Evolutionary conservation across 2,888 invertebrate species (phyloP), one percentile per base, ranked within the genome.

Genomic region (Tanytarsus gracilentus): DNA sequence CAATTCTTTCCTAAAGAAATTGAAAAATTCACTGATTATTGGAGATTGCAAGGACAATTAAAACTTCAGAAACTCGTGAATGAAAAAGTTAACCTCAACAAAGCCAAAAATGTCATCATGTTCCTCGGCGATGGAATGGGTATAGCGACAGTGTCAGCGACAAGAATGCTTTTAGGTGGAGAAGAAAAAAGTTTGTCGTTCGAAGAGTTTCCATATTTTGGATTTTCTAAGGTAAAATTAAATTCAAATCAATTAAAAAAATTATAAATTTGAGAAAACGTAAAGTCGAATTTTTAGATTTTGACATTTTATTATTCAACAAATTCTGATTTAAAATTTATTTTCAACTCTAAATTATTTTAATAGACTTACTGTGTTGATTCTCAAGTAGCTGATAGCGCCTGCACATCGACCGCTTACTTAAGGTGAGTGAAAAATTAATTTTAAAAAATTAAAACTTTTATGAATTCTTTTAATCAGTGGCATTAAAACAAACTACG

Each of bases 391-490:
- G 83, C 91, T 0, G 92, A 92, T 68, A 90, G 90, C 0, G 90
- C 91, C 0, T 88, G 87, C 67, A 85, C 88, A 1, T 86, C 87
- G 0, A 91, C 90, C 0, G 89, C 90, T 0, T 88, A 87, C 69
- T 73, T 89, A 25, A 77, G 82, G 2, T 91, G 91, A 0, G 83
- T 88, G 1, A 91, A 91, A 72, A 84, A 30, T 30, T 7, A 8
- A 30, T 8, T n/a, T n/a, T n/a, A n/a, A n/a, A n/a, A n/a, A n/a
- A n/a, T n/a, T n/a, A n/a, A n/a, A n/a, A n/a, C n/a, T 30, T 9
- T 30, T 30, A 30, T 30, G 9, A 8, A 30, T 30, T 7, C 9
- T 30, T 8, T 8, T 8, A n/a, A n/a, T n/a, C n/a, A n/a, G n/a
- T n/a, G n/a, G n/a, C n/a, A 80, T 85, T 23, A 87, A 87, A 72